Base-by-base conservation (phyloP, 2,113 vertebrate genomes). In the Tiliqua scincoides region DNA sequence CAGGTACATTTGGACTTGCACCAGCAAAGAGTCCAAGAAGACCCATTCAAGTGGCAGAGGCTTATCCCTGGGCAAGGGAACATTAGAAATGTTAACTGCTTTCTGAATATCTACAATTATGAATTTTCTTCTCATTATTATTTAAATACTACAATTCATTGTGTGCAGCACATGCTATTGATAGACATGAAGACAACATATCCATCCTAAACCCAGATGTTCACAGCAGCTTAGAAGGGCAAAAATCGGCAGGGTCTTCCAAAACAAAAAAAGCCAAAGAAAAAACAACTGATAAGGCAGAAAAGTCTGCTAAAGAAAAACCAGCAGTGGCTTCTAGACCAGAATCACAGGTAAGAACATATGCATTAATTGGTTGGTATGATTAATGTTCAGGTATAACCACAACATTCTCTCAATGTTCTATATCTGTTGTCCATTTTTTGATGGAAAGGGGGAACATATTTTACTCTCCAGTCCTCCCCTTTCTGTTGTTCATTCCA, bases 251-350 rank as follows among this genome's bases (percentile, higher is more conserved):
- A 88, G 87, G 63, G 72, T 68, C 84, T 94, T 72, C 83, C 92
- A 95, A 97, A 94, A 70, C 81, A 88, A 85, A 89, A 89, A 93
- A 97, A 96, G 87, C 90, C 54, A 98, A 97, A 88, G 96, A 95
- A 1, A 97, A 96, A 89, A 21, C 23, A 84, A 71, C 85, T 14
- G 97, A 97, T 74, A 96, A 94, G 85, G 83, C 27, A 85, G 96
- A 96, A 74, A 96, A 92, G 62, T 17, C 52, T 25, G 61, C 43
- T 67, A 97, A 94, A 80, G 96, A 97, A 73, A 97, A 90, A 65
- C 68, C 78, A 3, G 1, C 18, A 65, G 88, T 92, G 67, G 91
- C 91, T 62, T 81, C 91, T 67, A 96, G 89, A 80, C 86, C 93
- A 67, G 94, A 93, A 63, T 85, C 91, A 89, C 95, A 89, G 89